These are phyloP conservation scores for Coleophora deauratella DNA, from an alignment of 2,888 invertebrate genomes.

Conservation along the genomic window DNA sequence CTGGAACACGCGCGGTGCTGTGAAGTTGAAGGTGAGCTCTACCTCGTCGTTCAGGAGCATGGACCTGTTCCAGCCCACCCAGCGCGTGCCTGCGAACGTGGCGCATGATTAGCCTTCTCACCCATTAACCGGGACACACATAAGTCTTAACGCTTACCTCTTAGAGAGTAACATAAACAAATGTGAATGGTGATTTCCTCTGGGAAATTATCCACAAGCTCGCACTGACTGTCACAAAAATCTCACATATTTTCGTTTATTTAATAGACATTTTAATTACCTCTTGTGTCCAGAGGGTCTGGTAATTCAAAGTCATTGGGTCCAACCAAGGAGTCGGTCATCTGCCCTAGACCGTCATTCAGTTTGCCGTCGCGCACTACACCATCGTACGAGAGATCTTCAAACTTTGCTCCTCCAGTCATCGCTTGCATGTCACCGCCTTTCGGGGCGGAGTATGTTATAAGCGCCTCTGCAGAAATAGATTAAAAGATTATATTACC, in stretches of 20 bases:
- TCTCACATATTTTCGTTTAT: no score
- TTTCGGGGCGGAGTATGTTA: slow-evolving; percentile 79
- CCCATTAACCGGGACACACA: no score
- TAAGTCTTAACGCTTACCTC: no score
- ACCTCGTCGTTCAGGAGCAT: slow-evolving; percentile 76
- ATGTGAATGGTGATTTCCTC: no score
- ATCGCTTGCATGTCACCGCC: slow-evolving; percentile 77
- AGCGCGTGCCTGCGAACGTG: slow-evolving; percentile 72
- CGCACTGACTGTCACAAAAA: no score
- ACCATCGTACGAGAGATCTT: slow-evolving; percentile 89
- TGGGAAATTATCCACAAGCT: no score
- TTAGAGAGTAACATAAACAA: no score
- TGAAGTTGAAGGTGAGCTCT: slow-evolving; percentile 88
- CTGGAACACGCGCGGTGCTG: slow-evolving; percentile 81
- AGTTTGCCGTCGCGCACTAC: slow-evolving; percentile 66
- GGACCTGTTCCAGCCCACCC: slow-evolving; percentile 92
- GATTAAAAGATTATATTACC: slow-evolving; percentile 37
- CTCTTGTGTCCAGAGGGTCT: slow-evolving; percentile 73
- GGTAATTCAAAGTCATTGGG: slow-evolving; percentile 78
- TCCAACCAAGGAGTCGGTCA: slow-evolving; percentile 83
- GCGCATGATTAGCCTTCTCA: slow-evolving; percentile 2
- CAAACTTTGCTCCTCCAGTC: slow-evolving; percentile 79
- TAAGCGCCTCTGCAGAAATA: slow-evolving; percentile 75
- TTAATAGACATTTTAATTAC: slow-evolving; percentile 34
- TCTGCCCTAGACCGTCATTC: slow-evolving; percentile 85